A percentile compares a stretch with the other conserved stretches of the same genome.
Evolutionary conservation across 2,113 vertebrate genomes (phyloP).

Genomic region (Lota lota): DNA sequence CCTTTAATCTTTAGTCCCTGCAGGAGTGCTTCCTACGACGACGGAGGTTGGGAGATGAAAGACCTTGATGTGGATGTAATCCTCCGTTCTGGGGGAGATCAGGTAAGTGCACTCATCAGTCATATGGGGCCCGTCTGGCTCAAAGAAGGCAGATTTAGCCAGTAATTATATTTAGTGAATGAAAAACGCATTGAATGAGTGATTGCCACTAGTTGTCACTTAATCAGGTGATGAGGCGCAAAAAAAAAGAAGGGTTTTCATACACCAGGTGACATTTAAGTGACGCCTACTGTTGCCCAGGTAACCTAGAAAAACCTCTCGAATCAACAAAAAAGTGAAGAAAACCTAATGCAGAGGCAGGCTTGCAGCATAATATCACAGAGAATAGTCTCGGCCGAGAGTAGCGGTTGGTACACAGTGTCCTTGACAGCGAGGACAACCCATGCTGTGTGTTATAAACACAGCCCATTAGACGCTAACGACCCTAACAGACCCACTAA

Average conservation of each 20-base stretch:
- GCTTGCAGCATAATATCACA: too few relatives aligned
- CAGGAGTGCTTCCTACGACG: constrained; percentile 11
- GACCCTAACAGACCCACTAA: too few relatives aligned
- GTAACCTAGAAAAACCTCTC: constrained; percentile 38
- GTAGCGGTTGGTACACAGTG: too few relatives aligned
- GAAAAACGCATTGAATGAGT: constrained; percentile 61
- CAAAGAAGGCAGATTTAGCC: constrained; percentile 49
- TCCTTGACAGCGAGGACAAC: too few relatives aligned
- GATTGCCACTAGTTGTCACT: constrained; percentile 46
- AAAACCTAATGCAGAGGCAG: not conserved
- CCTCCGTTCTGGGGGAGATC: constrained; percentile 34
- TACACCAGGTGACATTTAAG: constrained; percentile 29
- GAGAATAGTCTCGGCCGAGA: too few relatives aligned
- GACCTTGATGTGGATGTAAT: constrained; percentile 24
- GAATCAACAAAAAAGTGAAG: constrained; percentile 24
- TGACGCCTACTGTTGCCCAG: constrained; percentile 36
- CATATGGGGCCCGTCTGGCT: constrained; percentile 46
- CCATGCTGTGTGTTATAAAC: too few relatives aligned
- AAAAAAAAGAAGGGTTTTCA: constrained; percentile 40
- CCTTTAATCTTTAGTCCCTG: constrained; percentile 42
- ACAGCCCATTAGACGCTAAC: too few relatives aligned
- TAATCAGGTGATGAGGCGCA: constrained; percentile 37
- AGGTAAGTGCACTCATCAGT: constrained; percentile 52
- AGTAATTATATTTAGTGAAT: constrained; percentile 61
- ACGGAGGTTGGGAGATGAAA: constrained; percentile 14